Conservation (phyloP, 2,797 vertebrate species). For the Lindbergichthys nudifrons region DNA sequence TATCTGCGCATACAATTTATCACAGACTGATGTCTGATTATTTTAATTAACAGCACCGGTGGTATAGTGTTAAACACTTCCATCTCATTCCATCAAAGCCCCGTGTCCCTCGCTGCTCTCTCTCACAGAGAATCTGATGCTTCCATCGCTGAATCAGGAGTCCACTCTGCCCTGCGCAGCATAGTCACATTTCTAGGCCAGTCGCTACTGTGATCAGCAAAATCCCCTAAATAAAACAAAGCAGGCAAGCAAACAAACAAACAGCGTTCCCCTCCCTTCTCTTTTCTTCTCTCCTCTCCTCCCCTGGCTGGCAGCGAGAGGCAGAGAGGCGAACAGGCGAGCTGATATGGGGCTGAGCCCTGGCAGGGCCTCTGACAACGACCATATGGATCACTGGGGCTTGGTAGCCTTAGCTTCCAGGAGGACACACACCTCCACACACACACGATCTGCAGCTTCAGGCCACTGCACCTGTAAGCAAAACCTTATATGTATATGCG, state of each 20-base stretch:
- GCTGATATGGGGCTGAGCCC: slow-evolving; percentile 67
- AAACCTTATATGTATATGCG: slow-evolving; percentile 12
- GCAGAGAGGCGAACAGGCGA: slow-evolving; percentile 53
- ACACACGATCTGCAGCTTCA: slow-evolving; percentile 48
- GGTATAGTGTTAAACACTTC: slow-evolving; percentile 26
- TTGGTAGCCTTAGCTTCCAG: slow-evolving; percentile 58
- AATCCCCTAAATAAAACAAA: slow-evolving; percentile 74
- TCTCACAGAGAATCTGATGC: slow-evolving; percentile 55
- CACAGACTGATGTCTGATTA: slow-evolving; percentile 22
- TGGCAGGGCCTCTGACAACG: slow-evolving; percentile 75
- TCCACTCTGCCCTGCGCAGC: slow-evolving; percentile 56
- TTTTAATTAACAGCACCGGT: slow-evolving; percentile 54
- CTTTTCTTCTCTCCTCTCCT: slow-evolving; percentile 35
- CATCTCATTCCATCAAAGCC: slow-evolving; percentile 42
- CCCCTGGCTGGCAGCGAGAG: slow-evolving; percentile 59
- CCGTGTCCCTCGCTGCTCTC: slow-evolving; percentile 32
- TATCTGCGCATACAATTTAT: slow-evolving; percentile 30
- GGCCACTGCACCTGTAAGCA: slow-evolving; percentile 53
- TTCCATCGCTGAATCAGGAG: slow-evolving; percentile 76
- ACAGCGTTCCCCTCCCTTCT: slow-evolving; percentile 54
- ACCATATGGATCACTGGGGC: slow-evolving; percentile 80
- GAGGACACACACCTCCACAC: slow-evolving; percentile 59
- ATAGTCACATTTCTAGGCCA: slow-evolving; percentile 76
- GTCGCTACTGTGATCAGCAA: slow-evolving; percentile 79
- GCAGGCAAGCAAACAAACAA: slow-evolving; percentile 75